Conservation (phyloP, 2,888 invertebrate genomes). For the Adineta ricciae region DNA sequence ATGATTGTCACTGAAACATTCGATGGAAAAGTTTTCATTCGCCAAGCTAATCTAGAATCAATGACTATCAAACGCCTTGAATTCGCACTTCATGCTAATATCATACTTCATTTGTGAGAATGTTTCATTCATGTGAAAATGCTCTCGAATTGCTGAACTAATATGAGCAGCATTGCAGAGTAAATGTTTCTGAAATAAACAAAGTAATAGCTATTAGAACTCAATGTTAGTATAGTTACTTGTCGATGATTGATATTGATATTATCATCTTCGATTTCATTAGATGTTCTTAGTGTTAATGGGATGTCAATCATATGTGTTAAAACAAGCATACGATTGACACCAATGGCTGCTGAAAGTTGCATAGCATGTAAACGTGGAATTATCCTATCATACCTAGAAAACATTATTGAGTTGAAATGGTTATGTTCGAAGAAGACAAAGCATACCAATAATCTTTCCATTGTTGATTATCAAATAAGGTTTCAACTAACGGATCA, state of each 20-base stretch:
- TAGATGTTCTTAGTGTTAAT: slow-evolving; percentile 35
- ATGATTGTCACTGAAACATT: slow-evolving; percentile 45
- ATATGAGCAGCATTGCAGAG: slow-evolving; percentile 47
- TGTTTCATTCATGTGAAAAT: slow-evolving; percentile 46
- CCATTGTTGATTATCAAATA: slow-evolving; percentile 44
- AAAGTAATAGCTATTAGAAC: neutral
- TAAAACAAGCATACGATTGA: slow-evolving; percentile 43
- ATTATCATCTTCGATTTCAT: neutral
- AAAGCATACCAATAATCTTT: slow-evolving; percentile 42
- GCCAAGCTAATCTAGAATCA: slow-evolving; percentile 41
- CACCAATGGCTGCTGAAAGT: slow-evolving; percentile 44
- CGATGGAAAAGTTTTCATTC: slow-evolving; percentile 40
- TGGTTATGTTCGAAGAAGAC: neutral
- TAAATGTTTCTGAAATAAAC: slow-evolving; percentile 42
- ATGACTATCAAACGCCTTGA: neutral
- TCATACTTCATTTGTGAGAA: slow-evolving; percentile 46
- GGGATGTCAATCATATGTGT: slow-evolving; percentile 42
- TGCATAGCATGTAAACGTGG: slow-evolving; percentile 42
- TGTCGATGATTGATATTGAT: slow-evolving; percentile 22
- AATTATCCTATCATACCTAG: slow-evolving; percentile 22
- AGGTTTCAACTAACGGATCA: slow-evolving; percentile 44
- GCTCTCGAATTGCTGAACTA: slow-evolving; percentile 47
- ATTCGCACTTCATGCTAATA: neutral
- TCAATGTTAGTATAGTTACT: neutral
- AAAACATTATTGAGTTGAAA: slow-evolving; percentile 41